Evolutionary conservation across 2,797 vertebrate genomes (phyloP).

Genomic region (Apodemus agrarius): DNA sequence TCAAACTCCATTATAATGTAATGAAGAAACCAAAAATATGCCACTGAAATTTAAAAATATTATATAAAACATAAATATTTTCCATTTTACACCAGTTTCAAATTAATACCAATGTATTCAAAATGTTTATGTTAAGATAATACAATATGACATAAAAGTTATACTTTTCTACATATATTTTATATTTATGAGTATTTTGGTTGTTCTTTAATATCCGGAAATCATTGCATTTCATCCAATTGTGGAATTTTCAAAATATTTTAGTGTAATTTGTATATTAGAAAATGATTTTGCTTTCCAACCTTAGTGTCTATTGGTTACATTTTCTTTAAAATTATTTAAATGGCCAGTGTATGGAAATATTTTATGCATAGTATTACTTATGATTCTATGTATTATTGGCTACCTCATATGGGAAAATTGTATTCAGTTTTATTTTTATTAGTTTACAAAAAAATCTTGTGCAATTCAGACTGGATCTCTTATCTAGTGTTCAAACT

Average conservation of each 20-base stretch:
- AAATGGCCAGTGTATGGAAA: background rate
- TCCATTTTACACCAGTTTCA: background rate
- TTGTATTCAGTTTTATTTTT: constrained; percentile 5
- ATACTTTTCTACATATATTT: background rate
- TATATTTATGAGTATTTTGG: background rate
- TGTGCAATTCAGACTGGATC: background rate
- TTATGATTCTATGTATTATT: background rate
- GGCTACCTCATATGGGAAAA: background rate
- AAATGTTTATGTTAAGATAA: constrained; percentile 16
- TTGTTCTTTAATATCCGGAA: background rate
- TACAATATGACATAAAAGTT: background rate
- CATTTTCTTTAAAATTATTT: background rate
- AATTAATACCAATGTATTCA: constrained; percentile 22
- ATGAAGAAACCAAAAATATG: background rate
- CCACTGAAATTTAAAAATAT: constrained; percentile 3
- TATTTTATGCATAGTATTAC: background rate
- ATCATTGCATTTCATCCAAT: background rate
- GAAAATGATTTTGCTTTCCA: background rate
- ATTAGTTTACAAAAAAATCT: background rate
- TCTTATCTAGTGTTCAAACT: background rate
- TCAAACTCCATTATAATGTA: constrained; percentile 40
- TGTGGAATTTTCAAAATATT: background rate
- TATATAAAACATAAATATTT: background rate
- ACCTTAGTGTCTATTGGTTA: background rate
- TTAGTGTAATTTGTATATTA: background rate